These are phyloP conservation scores for Hypercompe scribonia DNA, from an alignment of 2,888 invertebrate genomes.

Conservation along the genomic window DNA sequence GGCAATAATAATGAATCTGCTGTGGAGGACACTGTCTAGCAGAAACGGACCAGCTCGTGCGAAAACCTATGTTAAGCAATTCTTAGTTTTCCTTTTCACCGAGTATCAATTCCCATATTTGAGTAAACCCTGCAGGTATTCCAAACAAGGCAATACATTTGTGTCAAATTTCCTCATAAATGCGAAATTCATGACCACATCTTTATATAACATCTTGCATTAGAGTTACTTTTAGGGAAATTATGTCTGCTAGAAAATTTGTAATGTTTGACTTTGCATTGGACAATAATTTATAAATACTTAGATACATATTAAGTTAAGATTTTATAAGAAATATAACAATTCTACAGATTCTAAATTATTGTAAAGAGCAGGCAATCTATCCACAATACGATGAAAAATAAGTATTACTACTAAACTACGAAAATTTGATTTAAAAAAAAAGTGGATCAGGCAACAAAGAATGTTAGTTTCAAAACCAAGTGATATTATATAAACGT, in stretches of 20 bases:
- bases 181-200: neutral
- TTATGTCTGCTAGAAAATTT: neutral
- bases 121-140: too few relatives aligned
- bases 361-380: neutral
- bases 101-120: too few relatives aligned
- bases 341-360: neutral
- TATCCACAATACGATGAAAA: neutral
- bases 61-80: too few relatives aligned
- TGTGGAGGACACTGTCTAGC: neutral
- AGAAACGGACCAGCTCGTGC: too few relatives aligned
- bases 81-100: too few relatives aligned
- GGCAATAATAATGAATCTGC: neutral
- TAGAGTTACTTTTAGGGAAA: neutral
- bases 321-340: neutral
- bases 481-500: neutral
- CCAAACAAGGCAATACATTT: too few relatives aligned
- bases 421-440: neutral
- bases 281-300: neutral
- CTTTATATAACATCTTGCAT: neutral
- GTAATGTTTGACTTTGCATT: neutral
- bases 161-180: neutral
- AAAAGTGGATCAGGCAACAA: neutral
- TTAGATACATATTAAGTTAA: neutral
- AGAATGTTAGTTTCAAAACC: neutral
- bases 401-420: neutral